phyloP scores from a whole-genome alignment of 1,140 invertebrate genomes.

The Drosophila orena region DNA sequence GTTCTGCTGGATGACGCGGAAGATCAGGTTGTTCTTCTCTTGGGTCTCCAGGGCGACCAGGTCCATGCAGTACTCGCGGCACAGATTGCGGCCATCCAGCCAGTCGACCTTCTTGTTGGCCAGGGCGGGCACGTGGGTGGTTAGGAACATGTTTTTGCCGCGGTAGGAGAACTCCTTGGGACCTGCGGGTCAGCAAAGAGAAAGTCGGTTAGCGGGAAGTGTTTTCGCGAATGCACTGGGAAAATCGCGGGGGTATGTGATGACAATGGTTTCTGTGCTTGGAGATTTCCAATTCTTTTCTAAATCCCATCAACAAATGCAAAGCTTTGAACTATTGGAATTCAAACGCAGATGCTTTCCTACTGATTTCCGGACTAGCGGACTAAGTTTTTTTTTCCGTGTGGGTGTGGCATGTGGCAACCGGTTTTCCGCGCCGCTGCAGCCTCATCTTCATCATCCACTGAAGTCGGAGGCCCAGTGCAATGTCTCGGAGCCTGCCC shows the following conservation, averaged over 20 bases:
- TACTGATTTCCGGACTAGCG: background rate
- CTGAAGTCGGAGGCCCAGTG: slow-evolving; percentile 28
- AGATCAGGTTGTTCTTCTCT: slow-evolving; percentile 95
- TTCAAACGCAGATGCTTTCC: too few relatives aligned
- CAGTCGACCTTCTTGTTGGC: slow-evolving; percentile 93
- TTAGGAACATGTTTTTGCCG: slow-evolving; percentile 95
- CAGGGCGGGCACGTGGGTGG: slow-evolving; percentile 91
- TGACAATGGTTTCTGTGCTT: background rate
- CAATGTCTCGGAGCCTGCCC: slow-evolving; percentile 49
- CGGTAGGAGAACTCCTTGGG: slow-evolving; percentile 95
- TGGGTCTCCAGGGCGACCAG: slow-evolving; percentile 94
- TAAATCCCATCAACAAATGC: too few relatives aligned
- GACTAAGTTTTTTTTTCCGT: slow-evolving; percentile 13
- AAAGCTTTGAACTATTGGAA: too few relatives aligned
- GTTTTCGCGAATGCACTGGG: background rate
- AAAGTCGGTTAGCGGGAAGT: background rate
- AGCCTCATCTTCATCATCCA: slow-evolving; percentile 18
- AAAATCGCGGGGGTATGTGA: background rate
- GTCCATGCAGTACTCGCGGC: slow-evolving; percentile 97
- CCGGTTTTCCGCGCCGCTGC: slow-evolving; percentile 29
- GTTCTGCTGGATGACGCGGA: slow-evolving; percentile 93
- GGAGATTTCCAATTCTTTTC: too few relatives aligned
- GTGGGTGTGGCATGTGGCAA: slow-evolving; percentile 34
- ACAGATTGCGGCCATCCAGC: slow-evolving; percentile 95
- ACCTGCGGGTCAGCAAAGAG: slow-evolving; percentile 86